Percentiles rank a stretch among this genome's conserved stretches.
These are phyloP conservation scores for Smittia sp. DNA, from an alignment of 2,888 invertebrate genomes.

Conservation along the genomic window DNA sequence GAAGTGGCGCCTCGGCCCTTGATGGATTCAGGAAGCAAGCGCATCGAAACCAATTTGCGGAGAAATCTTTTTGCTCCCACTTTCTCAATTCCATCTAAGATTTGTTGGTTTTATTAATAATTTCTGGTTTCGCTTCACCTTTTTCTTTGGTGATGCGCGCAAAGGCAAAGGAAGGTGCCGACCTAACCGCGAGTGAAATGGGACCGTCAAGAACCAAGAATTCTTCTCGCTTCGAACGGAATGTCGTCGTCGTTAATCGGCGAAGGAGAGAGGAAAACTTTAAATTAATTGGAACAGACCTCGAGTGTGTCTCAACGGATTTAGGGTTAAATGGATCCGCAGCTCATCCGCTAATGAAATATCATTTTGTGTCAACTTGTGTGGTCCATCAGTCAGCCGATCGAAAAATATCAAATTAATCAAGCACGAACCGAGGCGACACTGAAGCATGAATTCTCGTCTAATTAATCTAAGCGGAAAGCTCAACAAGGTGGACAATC, in stretches of 20 bases:
- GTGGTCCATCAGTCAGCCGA: conserved; percentile 21
- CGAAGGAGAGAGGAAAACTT: too few species aligned
- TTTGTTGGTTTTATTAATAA: conserved; percentile 28
- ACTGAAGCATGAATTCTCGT: background rate
- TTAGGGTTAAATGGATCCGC: background rate
- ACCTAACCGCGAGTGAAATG: too few species aligned
- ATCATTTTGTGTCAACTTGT: conserved; percentile 7
- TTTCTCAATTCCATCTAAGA: conserved; percentile 14
- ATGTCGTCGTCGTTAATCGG: too few species aligned
- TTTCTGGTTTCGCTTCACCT: background rate
- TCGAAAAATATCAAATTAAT: conserved; percentile 31
- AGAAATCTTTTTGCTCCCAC: background rate
- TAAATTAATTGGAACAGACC: too few species aligned
- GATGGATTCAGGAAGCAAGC: too few species aligned
- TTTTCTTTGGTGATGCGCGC: background rate
- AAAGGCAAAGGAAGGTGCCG: too few species aligned
- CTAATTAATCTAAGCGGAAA: conserved; percentile 28
- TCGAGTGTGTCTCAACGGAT: background rate
- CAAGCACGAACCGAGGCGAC: background rate
- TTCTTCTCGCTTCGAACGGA: too few species aligned
- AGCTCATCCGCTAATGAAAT: background rate
- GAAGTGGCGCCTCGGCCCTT: conserved; percentile 29
- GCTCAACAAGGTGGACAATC: conserved; percentile 6
- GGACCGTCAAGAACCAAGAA: too few species aligned
- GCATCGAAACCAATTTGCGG: background rate